Conservation (phyloP, 2,113 vertebrate genomes). For the Entomyzon cyanotis region DNA sequence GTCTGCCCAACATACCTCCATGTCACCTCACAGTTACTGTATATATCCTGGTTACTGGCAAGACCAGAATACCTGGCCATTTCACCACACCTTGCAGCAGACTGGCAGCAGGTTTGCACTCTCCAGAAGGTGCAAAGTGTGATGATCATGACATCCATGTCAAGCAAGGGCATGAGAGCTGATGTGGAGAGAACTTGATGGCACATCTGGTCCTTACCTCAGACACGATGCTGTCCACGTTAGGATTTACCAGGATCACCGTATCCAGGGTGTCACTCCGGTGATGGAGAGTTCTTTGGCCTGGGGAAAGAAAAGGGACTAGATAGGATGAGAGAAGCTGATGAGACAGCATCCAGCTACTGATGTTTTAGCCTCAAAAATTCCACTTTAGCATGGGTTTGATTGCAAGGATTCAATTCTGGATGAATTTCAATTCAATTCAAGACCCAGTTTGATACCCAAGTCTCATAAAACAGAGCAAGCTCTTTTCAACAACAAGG, state of each 20-base stretch:
- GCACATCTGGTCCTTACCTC: conserved; percentile 78
- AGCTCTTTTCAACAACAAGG: not conserved
- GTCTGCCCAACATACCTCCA: not conserved
- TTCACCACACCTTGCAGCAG: not conserved
- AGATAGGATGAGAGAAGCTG: not conserved
- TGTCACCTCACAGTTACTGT: not conserved
- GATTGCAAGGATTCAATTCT: not conserved
- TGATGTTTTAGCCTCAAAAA: not conserved
- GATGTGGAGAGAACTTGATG: not conserved
- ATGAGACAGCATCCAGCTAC: not conserved
- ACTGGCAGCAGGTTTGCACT: not conserved
- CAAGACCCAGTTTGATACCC: not conserved
- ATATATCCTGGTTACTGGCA: not conserved
- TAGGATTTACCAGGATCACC: conserved; percentile 89
- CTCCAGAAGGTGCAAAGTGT: not conserved
- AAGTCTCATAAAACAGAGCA: not conserved
- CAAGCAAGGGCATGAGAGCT: not conserved
- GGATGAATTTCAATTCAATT: no score
- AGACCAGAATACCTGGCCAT: not conserved
- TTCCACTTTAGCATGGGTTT: not conserved
- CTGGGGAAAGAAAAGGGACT: conserved; percentile 68
- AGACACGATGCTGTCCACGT: conserved; percentile 79
- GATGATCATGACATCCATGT: not conserved
- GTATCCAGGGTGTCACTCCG: conserved; percentile 88
- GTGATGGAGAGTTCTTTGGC: conserved; percentile 90